phyloP scores from a whole-genome alignment of 2,113 vertebrate species.

The Irena cyanogastra region DNA sequence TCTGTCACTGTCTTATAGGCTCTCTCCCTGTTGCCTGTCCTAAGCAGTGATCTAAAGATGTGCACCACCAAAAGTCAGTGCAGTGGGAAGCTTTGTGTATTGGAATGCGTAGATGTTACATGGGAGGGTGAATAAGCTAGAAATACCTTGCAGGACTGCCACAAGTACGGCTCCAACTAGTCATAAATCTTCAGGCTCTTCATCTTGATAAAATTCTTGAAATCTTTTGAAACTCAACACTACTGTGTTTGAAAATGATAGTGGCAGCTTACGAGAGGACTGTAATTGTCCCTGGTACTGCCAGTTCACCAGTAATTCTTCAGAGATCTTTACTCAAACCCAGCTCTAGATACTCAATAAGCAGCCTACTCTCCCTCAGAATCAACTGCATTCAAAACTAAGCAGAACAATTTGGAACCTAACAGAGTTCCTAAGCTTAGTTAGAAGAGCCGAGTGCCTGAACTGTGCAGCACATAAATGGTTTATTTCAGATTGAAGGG shows the following conservation, averaged over 20 bases:
- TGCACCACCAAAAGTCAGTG: background rate
- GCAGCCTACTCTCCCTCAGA: background rate
- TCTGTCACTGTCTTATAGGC: background rate
- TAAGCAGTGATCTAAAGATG: background rate
- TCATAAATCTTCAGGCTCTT: background rate
- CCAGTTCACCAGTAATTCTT: background rate
- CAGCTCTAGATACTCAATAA: background rate
- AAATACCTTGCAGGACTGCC: background rate
- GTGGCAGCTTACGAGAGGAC: fast-evolving
- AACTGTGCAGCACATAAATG: background rate
- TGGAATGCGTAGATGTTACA: background rate
- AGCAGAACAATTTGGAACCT: background rate
- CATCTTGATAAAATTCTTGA: background rate
- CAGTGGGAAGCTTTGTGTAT: background rate
- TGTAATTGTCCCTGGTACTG: background rate
- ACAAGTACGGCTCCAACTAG: background rate
- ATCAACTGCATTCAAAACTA: background rate
- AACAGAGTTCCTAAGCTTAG: background rate
- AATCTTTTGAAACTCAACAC: background rate
- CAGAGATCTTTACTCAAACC: background rate
- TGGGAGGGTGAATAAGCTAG: background rate
- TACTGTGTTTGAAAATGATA: background rate
- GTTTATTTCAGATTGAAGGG: background rate
- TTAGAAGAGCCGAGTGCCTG: background rate
- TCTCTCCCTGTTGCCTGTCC: background rate